Conservation (phyloP, 2,888 invertebrate species). For the Megamerina dolium region DNA sequence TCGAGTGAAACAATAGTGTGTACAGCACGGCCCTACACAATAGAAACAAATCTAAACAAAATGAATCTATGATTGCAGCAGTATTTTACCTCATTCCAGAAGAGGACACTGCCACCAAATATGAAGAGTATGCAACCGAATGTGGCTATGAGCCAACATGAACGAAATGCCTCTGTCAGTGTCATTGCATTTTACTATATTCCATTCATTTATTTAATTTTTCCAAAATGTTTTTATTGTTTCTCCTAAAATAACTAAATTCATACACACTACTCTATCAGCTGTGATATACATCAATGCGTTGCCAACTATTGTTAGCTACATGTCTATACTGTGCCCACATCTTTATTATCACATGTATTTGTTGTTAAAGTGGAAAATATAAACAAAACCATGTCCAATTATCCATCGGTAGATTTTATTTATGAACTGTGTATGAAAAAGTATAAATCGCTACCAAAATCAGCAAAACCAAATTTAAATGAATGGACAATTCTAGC, state of each 20-base stretch:
- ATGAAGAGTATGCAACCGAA: conserved; percentile 63
- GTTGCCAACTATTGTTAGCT: not conserved
- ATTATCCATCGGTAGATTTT: not conserved
- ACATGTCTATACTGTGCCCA: not conserved
- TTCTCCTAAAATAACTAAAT: too few species aligned
- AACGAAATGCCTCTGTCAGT: conserved; percentile 37
- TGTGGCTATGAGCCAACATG: conserved; percentile 62
- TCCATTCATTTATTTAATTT: too few species aligned
- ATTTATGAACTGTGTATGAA: not conserved
- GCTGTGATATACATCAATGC: too few species aligned
- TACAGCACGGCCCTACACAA: conserved; percentile 66
- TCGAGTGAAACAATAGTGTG: conserved; percentile 72
- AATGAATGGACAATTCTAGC: conserved; percentile 82
- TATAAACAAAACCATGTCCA: too few species aligned
- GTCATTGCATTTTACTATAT: conserved; percentile 27
- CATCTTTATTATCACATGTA: not conserved
- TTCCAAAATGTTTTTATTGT: too few species aligned
- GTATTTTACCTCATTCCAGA: conserved; percentile 74
- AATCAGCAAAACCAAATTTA: conserved; percentile 70
- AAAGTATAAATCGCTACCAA: conserved; percentile 60
- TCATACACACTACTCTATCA: too few species aligned
- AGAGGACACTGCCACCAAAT: conserved; percentile 63
- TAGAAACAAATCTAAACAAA: not conserved
- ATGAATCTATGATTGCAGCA: not conserved
- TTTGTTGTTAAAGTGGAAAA: too few species aligned